phyloP scores from a whole-genome alignment of 2,888 invertebrate genomes.

The Copidosoma aretas region DNA sequence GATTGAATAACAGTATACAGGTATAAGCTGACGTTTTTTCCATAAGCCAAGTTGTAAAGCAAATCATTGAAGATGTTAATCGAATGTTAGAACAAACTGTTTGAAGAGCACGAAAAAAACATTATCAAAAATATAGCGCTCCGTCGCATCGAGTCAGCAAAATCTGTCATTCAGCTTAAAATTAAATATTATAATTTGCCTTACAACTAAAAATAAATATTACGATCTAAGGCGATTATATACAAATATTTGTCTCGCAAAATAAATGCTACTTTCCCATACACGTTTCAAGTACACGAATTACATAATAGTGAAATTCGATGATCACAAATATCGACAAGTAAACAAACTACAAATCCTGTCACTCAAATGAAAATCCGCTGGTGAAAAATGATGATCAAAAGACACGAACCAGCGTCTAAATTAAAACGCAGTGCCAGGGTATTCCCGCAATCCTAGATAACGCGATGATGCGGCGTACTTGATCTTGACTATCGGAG shows the following conservation, averaged over 20 bases:
- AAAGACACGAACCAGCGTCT: neutral
- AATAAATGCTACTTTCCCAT: conserved; percentile 26
- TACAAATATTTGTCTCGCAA: conserved; percentile 11
- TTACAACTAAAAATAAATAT: conserved; percentile 8
- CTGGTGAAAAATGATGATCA: conserved; percentile 11
- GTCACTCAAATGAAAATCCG: neutral
- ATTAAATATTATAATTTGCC: too few relatives aligned
- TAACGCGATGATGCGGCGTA: conserved; percentile 1
- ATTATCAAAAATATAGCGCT: too few relatives aligned
- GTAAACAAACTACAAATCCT: neutral
- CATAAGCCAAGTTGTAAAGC: neutral
- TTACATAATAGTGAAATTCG: conserved; percentile 13
- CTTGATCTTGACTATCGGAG: neutral
- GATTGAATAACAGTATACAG: conserved; percentile 11
- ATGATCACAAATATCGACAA: conserved; percentile 28
- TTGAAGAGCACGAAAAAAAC: too few relatives aligned
- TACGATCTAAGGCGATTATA: conserved; percentile 10
- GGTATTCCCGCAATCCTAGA: conserved; percentile 13
- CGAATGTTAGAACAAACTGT: too few relatives aligned
- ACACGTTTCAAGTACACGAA: conserved; percentile 17
- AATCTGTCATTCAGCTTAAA: neutral
- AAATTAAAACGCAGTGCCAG: neutral
- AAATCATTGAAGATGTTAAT: neutral
- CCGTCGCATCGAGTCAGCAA: neutral
- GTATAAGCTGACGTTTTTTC: neutral